Percentiles rank a stretch among this genome's conserved stretches.
These are phyloP conservation scores for Platycercus adscitus DNA, from an alignment of 2,113 vertebrate species.

Conservation along the genomic window DNA sequence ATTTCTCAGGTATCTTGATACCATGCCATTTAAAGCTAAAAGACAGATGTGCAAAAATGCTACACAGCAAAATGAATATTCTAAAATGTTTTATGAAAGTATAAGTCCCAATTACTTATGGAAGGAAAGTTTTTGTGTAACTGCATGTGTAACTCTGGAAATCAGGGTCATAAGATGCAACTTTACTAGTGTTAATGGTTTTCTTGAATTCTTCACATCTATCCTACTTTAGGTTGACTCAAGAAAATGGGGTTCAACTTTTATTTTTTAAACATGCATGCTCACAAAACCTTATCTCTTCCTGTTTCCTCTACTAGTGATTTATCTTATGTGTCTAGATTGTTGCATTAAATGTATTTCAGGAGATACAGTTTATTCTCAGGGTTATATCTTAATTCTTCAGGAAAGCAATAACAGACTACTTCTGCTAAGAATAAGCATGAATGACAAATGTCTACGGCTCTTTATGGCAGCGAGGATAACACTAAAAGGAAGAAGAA, in stretches of 20 bases:
- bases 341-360: neutral
- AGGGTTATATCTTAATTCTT: neutral
- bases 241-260: neutral
- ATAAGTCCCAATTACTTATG: neutral
- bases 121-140: neutral
- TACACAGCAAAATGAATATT: neutral
- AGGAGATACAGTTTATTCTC: neutral
- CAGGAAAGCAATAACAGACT: neutral
- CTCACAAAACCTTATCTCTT: neutral
- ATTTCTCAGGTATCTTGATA: neutral
- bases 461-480: neutral
- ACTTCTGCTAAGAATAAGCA: neutral
- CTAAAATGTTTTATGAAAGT: neutral
- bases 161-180: neutral
- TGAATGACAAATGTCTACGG: neutral
- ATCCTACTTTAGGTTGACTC: neutral
- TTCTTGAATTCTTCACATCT: neutral
- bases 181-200: neutral
- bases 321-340: neutral
- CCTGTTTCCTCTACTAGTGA: neutral
- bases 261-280: neutral
- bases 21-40: neutral
- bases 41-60: neutral
- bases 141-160: neutral
- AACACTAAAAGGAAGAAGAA: neutral